phyloP scores from a whole-genome alignment of 2,113 vertebrate species.

The Neodontobutis hainanensis region DNA sequence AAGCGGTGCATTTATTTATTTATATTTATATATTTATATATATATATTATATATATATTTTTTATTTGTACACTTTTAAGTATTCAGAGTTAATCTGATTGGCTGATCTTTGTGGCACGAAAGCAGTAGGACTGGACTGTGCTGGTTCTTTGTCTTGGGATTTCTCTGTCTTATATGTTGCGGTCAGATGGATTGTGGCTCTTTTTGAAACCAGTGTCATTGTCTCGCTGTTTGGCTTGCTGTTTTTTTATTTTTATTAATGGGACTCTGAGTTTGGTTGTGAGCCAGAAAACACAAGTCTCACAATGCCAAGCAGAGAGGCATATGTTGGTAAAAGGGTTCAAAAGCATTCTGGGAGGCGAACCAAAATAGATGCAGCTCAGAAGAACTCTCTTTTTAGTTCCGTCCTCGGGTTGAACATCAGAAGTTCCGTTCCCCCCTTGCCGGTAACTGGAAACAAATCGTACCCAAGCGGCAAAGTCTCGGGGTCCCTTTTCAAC shows the following conservation, averaged over 20 bases:
- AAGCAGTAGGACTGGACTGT: constrained; percentile 28
- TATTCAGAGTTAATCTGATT: constrained; percentile 46
- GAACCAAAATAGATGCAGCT: constrained; percentile 35
- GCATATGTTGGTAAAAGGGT: constrained; percentile 34
- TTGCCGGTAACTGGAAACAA: constrained; percentile 20
- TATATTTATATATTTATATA: too few species aligned
- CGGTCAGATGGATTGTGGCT: constrained; percentile 26
- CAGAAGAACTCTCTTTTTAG: constrained; percentile 56
- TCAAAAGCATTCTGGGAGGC: constrained; percentile 44
- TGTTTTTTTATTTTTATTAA: not conserved
- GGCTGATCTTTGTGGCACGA: constrained; percentile 44
- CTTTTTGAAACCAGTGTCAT: not conserved
- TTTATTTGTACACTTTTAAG: constrained; percentile 37
- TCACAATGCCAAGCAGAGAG: constrained; percentile 65
- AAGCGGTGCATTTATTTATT: not conserved
- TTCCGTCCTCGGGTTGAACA: constrained; percentile 39
- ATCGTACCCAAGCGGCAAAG: constrained; percentile 9
- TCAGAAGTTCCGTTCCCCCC: constrained; percentile 49
- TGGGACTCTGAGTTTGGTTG: constrained; percentile 5
- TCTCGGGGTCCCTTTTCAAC: constrained; percentile 2
- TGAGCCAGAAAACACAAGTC: not conserved
- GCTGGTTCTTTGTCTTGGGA: constrained; percentile 24
- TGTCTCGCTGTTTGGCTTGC: not conserved
- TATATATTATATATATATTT: too few species aligned
- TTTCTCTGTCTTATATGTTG: constrained; percentile 18